Evolutionary conservation across 2,113 vertebrate species (phyloP).

Genomic region (Struthio camelus): DNA sequence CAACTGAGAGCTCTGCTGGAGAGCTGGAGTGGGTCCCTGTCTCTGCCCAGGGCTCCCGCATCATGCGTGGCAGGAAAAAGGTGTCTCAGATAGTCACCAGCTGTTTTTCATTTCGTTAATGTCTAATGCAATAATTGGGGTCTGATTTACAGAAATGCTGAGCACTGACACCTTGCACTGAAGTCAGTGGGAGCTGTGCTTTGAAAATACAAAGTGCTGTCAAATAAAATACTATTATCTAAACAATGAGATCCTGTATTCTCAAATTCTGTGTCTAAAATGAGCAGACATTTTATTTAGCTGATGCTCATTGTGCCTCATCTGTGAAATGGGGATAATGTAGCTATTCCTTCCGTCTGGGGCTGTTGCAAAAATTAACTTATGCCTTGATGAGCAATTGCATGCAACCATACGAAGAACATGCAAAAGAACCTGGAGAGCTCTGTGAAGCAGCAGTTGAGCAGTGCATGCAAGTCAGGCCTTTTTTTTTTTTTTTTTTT

Average conservation of each 20-base stretch:
- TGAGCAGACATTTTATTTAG: not conserved
- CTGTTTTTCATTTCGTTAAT: not conserved
- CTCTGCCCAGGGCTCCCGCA: not conserved
- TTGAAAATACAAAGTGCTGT: not conserved
- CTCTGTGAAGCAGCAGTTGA: not conserved
- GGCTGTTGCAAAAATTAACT: not conserved
- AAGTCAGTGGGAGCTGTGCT: not conserved
- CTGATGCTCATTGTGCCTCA: not conserved
- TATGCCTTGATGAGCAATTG: not conserved
- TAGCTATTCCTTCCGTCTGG: not conserved
- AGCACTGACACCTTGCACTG: not conserved
- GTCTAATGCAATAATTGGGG: not conserved
- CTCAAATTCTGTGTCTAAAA: not conserved
- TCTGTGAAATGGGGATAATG: not conserved
- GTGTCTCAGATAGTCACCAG: not conserved
- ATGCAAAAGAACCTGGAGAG: not conserved
- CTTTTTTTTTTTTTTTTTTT: not conserved
- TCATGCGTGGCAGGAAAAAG: not conserved
- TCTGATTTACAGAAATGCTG: not conserved
- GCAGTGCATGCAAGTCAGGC: not conserved
- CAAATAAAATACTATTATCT: not conserved
- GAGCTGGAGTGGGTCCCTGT: not conserved
- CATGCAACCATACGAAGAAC: not conserved
- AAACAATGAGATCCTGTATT: not conserved
- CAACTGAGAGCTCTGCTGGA: not conserved